A percentile compares a stretch with the other conserved stretches of the same genome.
phyloP scores from a whole-genome alignment of 2,113 vertebrate genomes.

The Catharus fuscescens region DNA sequence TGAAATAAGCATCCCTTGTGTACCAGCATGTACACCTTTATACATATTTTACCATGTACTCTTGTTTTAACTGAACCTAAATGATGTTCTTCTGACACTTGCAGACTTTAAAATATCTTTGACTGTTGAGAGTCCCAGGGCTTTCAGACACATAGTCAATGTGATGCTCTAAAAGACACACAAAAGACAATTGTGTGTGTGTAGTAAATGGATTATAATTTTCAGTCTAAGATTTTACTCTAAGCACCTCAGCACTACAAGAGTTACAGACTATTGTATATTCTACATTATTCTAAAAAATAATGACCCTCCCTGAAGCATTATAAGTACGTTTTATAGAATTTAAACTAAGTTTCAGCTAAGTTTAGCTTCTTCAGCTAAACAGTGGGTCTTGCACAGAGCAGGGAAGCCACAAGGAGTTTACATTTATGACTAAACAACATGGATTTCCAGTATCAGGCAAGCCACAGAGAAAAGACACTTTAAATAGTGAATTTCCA shows the following conservation, averaged over 20 bases:
- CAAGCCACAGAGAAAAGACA: background rate
- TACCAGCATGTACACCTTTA: slow-evolving; percentile 16
- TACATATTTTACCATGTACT: slow-evolving; percentile 60
- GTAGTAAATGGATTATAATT: background rate
- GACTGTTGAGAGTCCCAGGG: background rate
- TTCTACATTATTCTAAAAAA: background rate
- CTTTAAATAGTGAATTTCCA: background rate
- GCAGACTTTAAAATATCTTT: slow-evolving; percentile 43
- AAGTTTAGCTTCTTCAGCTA: background rate
- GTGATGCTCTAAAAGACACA: background rate
- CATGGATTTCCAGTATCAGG: background rate
- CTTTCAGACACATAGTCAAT: background rate
- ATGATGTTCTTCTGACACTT: slow-evolving; percentile 14
- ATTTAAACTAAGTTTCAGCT: background rate
- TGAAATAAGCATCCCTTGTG: slow-evolving; percentile 36
- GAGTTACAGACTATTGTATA: background rate
- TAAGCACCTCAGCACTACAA: background rate
- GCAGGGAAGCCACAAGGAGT: background rate
- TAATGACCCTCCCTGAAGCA: background rate
- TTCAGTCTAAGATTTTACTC: background rate
- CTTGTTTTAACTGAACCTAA: slow-evolving; percentile 54
- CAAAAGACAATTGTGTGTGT: background rate
- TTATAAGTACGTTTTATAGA: background rate
- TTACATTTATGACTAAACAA: background rate
- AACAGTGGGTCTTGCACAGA: background rate